Evolutionary conservation across 2,888 invertebrate genomes (phyloP).

Genomic region (Parascotia fuliginaria): DNA sequence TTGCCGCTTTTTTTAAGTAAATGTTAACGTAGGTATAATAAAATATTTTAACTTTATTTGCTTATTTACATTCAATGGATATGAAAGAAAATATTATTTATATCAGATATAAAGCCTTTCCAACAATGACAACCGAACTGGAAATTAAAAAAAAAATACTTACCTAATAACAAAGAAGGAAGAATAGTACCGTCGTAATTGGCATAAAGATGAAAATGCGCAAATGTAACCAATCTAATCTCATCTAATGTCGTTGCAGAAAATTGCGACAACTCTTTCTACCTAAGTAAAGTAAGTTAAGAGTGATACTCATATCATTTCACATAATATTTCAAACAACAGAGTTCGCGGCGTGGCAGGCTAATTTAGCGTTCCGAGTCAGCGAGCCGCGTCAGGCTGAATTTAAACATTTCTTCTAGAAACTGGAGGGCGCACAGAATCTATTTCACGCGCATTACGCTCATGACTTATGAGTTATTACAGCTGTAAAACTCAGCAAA

Average conservation of each 20-base stretch:
- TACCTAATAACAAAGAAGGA: too few species aligned
- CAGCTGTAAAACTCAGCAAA: conserved; percentile 78
- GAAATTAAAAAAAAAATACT: too few species aligned
- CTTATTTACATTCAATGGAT: too few species aligned
- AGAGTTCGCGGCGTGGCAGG: conserved; percentile 58
- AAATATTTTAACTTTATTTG: too few species aligned
- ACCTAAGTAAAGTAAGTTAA: conserved; percentile 13
- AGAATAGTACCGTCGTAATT: too few species aligned
- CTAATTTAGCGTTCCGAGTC: conserved; percentile 72
- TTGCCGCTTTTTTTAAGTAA: not conserved
- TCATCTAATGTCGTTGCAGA: not conserved
- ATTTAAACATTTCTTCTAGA: conserved; percentile 72
- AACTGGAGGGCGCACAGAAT: conserved; percentile 67
- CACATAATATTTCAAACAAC: conserved; percentile 70
- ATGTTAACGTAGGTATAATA: too few species aligned
- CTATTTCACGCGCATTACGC: conserved; percentile 81
- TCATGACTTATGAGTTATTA: conserved; percentile 77
- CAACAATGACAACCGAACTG: too few species aligned
- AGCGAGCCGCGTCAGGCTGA: conserved; percentile 58
- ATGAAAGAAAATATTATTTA: too few species aligned
- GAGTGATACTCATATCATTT: conserved; percentile 61
- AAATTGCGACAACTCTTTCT: not conserved
- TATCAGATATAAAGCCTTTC: too few species aligned
- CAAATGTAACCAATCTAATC: not conserved
- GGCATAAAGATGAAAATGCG: too few species aligned